Conservation (phyloP, 2,888 invertebrate species). For the Allygus modestus region DNA sequence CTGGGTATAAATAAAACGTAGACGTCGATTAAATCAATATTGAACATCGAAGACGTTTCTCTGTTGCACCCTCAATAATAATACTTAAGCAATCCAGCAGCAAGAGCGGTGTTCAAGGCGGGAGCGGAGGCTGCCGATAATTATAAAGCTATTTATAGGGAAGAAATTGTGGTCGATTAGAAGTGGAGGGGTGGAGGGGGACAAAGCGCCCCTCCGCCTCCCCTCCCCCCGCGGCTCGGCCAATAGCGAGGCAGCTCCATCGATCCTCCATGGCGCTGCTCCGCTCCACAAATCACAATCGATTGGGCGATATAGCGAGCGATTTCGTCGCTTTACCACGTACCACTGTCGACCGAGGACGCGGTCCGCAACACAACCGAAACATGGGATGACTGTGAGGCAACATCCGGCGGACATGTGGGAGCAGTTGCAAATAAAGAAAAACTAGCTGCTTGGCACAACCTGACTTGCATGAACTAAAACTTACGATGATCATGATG, state of each 20-base stretch:
- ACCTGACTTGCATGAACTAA: no score
- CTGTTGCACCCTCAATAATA: background rate
- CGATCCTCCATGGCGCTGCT: conserved; percentile 31
- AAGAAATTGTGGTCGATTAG: conserved; percentile 64
- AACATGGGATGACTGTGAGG: no score
- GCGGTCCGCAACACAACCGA: background rate
- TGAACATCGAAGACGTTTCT: no score
- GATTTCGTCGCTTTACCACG: conserved; percentile 53
- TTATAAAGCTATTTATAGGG: conserved; percentile 62
- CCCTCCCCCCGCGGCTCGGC: conserved; percentile 30
- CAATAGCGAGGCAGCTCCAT: conserved; percentile 18
- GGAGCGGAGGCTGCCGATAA: conserved; percentile 38
- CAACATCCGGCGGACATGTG: no score
- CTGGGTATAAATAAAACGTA: no score
- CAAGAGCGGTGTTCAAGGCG: background rate
- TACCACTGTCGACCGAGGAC: background rate
- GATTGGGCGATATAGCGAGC: conserved; percentile 43
- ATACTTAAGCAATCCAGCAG: background rate
- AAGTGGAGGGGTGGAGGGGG: conserved; percentile 30
- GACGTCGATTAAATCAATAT: no score
- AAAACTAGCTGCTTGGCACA: no score
- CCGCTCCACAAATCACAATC: conserved; percentile 55
- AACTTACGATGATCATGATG: no score
- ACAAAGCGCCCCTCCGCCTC: conserved; percentile 20
- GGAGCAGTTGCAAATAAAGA: no score